These are phyloP conservation scores for Oceanodroma tethys DNA, from an alignment of 2,113 vertebrate species.

Conservation along the genomic window DNA sequence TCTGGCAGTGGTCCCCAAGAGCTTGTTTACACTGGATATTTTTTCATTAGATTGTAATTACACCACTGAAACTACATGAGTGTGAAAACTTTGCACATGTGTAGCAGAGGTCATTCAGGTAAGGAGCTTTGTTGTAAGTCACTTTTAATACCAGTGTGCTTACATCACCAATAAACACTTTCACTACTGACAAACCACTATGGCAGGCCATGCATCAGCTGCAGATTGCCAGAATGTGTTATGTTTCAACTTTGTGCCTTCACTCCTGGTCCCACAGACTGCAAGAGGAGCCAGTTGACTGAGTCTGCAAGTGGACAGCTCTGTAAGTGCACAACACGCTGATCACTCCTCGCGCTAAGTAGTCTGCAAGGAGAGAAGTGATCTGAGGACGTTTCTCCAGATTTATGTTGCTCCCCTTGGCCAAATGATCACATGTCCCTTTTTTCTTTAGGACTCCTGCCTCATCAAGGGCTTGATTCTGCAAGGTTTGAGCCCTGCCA, in stretches of 20 bases:
- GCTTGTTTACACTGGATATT: constrained; percentile 3
- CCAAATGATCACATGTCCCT: background rate
- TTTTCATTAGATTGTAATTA: background rate
- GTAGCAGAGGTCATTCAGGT: background rate
- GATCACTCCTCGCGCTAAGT: background rate
- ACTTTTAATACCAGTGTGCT: background rate
- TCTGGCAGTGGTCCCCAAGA: background rate
- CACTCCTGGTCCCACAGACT: background rate
- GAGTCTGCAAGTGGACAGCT: background rate
- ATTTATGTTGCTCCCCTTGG: background rate
- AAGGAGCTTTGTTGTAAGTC: background rate
- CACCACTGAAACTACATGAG: background rate
- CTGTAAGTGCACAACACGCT: background rate
- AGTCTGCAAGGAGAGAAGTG: background rate
- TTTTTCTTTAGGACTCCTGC: background rate
- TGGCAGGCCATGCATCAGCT: background rate
- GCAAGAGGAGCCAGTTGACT: background rate
- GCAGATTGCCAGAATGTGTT: rapidly evolving
- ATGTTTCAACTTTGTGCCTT: background rate
- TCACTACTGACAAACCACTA: background rate
- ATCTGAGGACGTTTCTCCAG: background rate
- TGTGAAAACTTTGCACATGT: background rate
- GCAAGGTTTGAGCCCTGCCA: rapidly evolving
- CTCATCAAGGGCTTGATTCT: background rate
- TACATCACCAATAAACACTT: background rate